Percentiles rank a stretch among this genome's conserved stretches.
Evolutionary conservation across 2,113 vertebrate species (phyloP).

Genomic region (Tenebrosternarchus preto): DNA sequence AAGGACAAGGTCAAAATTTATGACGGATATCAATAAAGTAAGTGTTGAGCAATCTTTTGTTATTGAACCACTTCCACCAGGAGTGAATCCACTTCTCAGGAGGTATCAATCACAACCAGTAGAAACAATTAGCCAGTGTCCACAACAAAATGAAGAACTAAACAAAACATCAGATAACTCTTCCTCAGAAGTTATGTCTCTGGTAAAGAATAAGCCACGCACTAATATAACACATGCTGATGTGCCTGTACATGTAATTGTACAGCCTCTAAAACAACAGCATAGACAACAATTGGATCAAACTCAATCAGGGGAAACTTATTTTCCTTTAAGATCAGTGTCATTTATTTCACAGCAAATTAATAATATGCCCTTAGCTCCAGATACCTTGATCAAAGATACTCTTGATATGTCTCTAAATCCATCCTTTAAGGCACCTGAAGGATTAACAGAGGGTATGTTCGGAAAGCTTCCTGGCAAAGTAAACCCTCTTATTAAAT

Average conservation of each 20-base stretch:
- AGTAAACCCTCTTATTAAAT: slow-evolving; percentile 42
- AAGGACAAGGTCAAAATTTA: no score
- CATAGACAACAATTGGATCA: not conserved
- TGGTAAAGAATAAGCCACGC: not conserved
- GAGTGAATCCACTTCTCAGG: no score
- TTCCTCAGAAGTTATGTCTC: not conserved
- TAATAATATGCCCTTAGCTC: slow-evolving; percentile 23
- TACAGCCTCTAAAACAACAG: not conserved
- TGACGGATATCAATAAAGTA: no score
- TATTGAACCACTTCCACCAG: no score
- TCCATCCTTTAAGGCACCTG: slow-evolving; percentile 9
- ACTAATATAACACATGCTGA: no score
- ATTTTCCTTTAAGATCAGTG: not conserved
- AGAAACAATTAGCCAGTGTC: no score
- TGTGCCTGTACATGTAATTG: not conserved
- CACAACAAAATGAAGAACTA: no score
- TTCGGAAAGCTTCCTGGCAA: slow-evolving; percentile 22
- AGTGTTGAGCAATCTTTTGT: no score
- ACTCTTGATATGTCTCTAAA: slow-evolving; percentile 70
- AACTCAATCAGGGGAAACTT: not conserved
- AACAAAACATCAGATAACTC: no score
- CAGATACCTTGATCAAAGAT: slow-evolving; percentile 33
- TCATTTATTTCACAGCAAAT: not conserved
- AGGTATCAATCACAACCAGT: no score
- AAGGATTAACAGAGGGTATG: no score